Evolutionary conservation across 2,797 vertebrate genomes (phyloP), one percentile per base, ranked within the genome.

Genomic region (Eremophila alpestris): DNA sequence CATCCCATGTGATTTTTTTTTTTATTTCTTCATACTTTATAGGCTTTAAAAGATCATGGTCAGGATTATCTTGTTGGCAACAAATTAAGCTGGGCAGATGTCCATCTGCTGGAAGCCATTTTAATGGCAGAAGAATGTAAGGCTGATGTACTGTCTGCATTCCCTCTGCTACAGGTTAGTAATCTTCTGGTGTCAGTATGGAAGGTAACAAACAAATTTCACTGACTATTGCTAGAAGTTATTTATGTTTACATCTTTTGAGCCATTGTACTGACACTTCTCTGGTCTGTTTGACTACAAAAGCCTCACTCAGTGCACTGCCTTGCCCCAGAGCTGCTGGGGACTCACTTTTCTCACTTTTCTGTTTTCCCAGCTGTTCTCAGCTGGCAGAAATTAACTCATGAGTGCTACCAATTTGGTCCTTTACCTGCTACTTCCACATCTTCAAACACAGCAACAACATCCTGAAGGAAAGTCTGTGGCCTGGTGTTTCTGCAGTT

Each of bases 51-150:
- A 83, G 97, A 97, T 45, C 94, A 98, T 0, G 97, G 97, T n/a
- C 96, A 97, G 20, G 82, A 98, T 19, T 98, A 98, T 89, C 98
- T 99, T 76, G 98, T 99, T 70, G 99, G 99, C 89, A 98, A 98
- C 56, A 97, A 96, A 78, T 69, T 99, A 51, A 99, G 98, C 95
- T 96, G 71, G 96, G 99, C 98, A 54, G 99, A 99, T 75, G 82
- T 99, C 71, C 97, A 97, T n/a, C 94, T 99, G 78, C 68, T 98
- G 78, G 99, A 99, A 97, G 96, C 97, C 43, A 97, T 98, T 87
- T 97, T 99, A 97, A 98, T 98, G 96, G 24, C 96, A 87, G 98
- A 99, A 96, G 99, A 99, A 94, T 70, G 96, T 11, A 98, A 98
- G 38, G 36, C 98, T n/a, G 97, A 75, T 34, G 95, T 98, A 45